Evolutionary conservation across 2,888 invertebrate genomes (phyloP).

Genomic region (Agrypnus murinus): DNA sequence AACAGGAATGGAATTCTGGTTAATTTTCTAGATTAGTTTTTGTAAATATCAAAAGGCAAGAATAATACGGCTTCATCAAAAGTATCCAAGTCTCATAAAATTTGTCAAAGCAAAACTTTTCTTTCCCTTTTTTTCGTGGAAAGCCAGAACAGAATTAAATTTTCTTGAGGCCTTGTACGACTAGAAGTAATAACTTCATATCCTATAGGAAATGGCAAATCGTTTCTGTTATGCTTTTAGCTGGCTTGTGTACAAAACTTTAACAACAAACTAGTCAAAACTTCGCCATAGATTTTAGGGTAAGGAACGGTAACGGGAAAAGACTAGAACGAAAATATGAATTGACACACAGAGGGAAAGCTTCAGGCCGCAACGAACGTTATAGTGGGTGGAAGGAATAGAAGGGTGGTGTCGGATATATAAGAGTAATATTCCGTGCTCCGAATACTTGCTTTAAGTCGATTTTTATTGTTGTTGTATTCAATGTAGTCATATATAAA

Average conservation of each 20-base stretch:
- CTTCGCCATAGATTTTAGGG: constrained; percentile 52
- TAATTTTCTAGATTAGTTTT: too few species aligned
- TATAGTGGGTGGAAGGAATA: too few species aligned
- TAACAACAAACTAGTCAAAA: constrained; percentile 42
- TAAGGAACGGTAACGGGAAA: constrained; percentile 51
- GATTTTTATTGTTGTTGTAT: constrained; percentile 58
- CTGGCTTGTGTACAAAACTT: constrained; percentile 26
- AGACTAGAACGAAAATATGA: constrained; percentile 56
- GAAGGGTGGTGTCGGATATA: constrained; percentile 56
- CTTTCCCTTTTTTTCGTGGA: too few species aligned
- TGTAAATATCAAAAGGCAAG: too few species aligned
- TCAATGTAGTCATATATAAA: constrained; percentile 47
- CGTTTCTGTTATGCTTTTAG: constrained; percentile 14
- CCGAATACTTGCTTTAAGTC: constrained; percentile 57
- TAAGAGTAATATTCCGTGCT: constrained; percentile 60
- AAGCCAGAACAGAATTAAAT: too few species aligned
- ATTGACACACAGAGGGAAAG: constrained; percentile 55
- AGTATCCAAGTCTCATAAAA: too few species aligned
- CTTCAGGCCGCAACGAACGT: constrained; percentile 45
- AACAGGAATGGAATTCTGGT: too few species aligned
- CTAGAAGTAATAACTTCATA: too few species aligned
- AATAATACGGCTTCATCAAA: too few species aligned
- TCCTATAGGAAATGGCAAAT: constrained; percentile 3
- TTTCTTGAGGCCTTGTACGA: too few species aligned
- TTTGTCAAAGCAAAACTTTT: too few species aligned